Conservation (phyloP, 2,797 vertebrate genomes). For the Pseudomugil tenellus region DNA sequence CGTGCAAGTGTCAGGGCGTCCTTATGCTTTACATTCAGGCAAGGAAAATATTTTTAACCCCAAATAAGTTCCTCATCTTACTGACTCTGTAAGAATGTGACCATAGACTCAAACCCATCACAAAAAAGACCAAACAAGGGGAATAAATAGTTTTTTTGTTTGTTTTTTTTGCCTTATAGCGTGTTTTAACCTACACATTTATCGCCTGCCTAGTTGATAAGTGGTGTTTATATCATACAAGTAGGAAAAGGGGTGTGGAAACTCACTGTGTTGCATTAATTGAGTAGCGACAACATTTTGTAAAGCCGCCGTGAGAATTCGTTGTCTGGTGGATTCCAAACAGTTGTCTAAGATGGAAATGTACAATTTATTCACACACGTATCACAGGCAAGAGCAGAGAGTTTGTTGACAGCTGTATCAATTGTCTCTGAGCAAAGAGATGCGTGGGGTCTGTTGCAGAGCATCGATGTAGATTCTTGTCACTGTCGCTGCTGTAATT, state of each 20-base stretch:
- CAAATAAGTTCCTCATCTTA: too few relatives aligned
- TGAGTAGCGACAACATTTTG: neutral
- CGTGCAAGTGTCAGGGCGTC: too few relatives aligned
- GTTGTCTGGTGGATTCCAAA: constrained; percentile 7
- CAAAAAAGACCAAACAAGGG: neutral
- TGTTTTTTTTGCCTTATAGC: too few relatives aligned
- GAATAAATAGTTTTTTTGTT: too few relatives aligned
- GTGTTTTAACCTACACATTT: too few relatives aligned
- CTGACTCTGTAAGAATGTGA: too few relatives aligned
- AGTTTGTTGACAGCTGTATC: neutral
- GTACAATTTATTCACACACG: neutral
- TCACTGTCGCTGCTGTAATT: constrained; percentile 9
- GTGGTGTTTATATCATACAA: too few relatives aligned
- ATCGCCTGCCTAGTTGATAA: too few relatives aligned
- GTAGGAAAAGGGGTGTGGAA: too few relatives aligned
- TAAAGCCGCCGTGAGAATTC: neutral
- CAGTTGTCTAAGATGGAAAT: neutral
- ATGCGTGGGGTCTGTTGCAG: neutral
- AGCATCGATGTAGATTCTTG: constrained; percentile 1
- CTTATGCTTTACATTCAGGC: too few relatives aligned
- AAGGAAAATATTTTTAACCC: too few relatives aligned
- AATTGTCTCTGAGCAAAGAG: neutral
- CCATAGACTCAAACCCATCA: neutral
- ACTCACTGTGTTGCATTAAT: neutral
- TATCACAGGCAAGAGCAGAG: neutral